Percentiles rank a stretch among this genome's conserved stretches.
Conservation (phyloP, 2,113 vertebrate genomes). For the Haplochromis vanheusdeni region DNA sequence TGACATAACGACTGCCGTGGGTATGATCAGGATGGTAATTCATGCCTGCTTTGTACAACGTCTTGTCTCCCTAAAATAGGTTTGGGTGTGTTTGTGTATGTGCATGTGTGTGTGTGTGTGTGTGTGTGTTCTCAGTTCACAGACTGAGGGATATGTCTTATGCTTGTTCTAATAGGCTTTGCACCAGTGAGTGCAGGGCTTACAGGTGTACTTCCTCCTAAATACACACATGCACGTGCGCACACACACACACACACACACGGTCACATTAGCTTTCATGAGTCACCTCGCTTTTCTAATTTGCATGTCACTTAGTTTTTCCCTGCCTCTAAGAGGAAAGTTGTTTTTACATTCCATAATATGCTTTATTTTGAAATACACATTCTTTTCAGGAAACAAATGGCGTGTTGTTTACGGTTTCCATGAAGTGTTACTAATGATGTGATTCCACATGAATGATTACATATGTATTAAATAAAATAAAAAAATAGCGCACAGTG, state of each 20-base stretch:
- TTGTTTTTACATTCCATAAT: neutral
- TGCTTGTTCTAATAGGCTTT: conserved; percentile 61
- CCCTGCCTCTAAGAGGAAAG: neutral
- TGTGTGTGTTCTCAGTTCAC: conserved; percentile 8
- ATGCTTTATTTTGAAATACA: neutral
- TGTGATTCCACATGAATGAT: neutral
- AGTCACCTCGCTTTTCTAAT: conserved; percentile 32
- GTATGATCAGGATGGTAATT: conserved; percentile 56
- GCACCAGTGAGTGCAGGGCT: conserved; percentile 51
- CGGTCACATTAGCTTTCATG: conserved; percentile 24
- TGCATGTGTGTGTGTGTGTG: neutral
- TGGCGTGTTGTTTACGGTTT: neutral
- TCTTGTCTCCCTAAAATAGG: conserved; percentile 14
- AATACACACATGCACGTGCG: neutral
- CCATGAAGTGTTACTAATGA: neutral
- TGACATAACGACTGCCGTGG: conserved; percentile 9
- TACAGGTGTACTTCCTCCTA: conserved; percentile 41
- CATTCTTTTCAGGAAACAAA: neutral
- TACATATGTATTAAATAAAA: neutral
- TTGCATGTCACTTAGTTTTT: conserved; percentile 13
- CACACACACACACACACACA: neutral
- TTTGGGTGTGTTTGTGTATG: neutral
- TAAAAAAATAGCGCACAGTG: too few species aligned
- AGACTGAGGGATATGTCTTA: conserved; percentile 41
- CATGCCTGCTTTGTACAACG: conserved; percentile 21